Base-by-base conservation (phyloP, 2,888 invertebrate genomes). In the Pammene aurita region DNA sequence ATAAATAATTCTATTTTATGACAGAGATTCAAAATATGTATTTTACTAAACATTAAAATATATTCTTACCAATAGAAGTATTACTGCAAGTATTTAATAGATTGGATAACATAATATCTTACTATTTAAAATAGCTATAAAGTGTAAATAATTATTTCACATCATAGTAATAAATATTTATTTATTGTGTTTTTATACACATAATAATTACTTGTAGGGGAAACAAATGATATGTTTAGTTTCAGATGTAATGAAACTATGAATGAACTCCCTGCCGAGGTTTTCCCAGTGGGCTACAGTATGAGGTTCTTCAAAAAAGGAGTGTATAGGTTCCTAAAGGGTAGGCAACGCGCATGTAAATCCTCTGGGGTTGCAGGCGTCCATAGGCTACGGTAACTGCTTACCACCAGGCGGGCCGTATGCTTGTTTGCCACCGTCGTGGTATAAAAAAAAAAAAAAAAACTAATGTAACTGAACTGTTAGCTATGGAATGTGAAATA, bases 1-100 rank as follows among this genome's bases (percentile, higher is more conserved):
- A 71, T 80, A 81, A 81, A 82, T 75, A 80, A 77, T 80, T 81
- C 77, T 72, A 75, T 74, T 72, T 71, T 75, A 77, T 74, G 75
- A 80, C 77, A 74, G 79, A 80, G 76, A 77, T 78, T 78, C 73
- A 74, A 74, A 80, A 72, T 64, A 76, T 66, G 50, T 68, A 54
- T 55, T 64, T 55, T 16, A 68, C 62, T 63, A 68, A 61, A 35
- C 41, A 34, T 67, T 68, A 66, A 72, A 74, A 69, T 66, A 63
- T 73, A 60, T 66, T 66, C 46, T 70, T 70, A 66, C 46, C 46
- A 60, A 66, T 66, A 48, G 35, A 66, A 66, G 61, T 61, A 70
- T 61, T 61, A 56, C 42, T 50, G 38, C 13, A 60, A 70, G 34
- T 66, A 41, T 41, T 48, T 46, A 46, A 44, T 50, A 60, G 26